phyloP scores from a whole-genome alignment of 64 coral and sea anemone species.

The Porites lutea region DNA sequence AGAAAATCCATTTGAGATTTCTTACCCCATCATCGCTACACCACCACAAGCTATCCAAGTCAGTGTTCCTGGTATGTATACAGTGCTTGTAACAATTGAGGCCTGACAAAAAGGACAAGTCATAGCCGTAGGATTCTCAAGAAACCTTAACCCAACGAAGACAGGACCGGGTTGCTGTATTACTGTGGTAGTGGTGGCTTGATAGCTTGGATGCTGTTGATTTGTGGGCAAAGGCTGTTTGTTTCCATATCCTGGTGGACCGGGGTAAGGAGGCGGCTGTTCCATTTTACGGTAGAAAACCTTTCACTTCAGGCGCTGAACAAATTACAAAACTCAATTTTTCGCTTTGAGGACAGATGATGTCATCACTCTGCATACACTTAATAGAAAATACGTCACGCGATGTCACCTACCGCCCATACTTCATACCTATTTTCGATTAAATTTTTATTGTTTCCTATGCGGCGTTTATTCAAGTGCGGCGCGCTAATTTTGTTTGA shows the following conservation, averaged over 20 bases:
- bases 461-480: no score
- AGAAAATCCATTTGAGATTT: neutral
- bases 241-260: constrained; percentile 15
- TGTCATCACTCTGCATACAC: neutral
- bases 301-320: no score
- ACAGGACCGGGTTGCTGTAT: constrained; percentile 71
- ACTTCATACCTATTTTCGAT: no score
- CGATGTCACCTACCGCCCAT: neutral
- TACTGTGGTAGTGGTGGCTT: constrained; percentile 48
- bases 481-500: no score
- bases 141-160: constrained; percentile 36
- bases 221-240: constrained; percentile 16
- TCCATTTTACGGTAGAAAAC: neutral
- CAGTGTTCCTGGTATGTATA: constrained; percentile 68
- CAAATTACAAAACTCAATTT: neutral
- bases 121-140: constrained; percentile 78
- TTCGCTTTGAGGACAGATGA: neutral
- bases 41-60: constrained; percentile 93
- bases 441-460: no score
- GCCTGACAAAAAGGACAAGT: constrained; percentile 78
- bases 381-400: neutral
- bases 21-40: constrained; percentile 84
- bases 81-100: constrained; percentile 74
- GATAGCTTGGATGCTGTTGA: constrained; percentile 63
- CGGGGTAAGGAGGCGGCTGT: neutral